A percentile compares a stretch with the other conserved stretches of the same genome.
Conservation (phyloP, 2,797 vertebrate genomes). For the Atherinosoma microstoma region DNA sequence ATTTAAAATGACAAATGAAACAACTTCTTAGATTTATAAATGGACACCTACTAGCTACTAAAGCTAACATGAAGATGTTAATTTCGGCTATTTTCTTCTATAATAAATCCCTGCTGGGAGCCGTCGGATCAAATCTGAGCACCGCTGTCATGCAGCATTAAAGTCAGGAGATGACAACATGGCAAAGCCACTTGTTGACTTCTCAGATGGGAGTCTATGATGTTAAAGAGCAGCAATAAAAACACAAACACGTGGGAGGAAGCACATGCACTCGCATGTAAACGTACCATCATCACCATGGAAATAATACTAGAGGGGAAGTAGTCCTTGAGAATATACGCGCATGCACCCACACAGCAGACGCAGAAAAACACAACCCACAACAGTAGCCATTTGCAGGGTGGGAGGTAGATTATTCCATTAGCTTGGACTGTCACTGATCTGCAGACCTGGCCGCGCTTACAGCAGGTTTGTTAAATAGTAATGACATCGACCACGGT, state of each 20-base stretch:
- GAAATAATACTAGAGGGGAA: slow-evolving; percentile 34
- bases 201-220: slow-evolving; percentile 10
- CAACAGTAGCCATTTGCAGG: slow-evolving; percentile 50
- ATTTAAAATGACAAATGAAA: background rate
- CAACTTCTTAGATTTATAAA: background rate
- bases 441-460: slow-evolving; percentile 43
- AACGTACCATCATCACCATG: slow-evolving; percentile 31
- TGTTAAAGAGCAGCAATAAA: slow-evolving; percentile 22
- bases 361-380: slow-evolving; percentile 28
- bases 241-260: slow-evolving; percentile 31
- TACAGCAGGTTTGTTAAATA: slow-evolving; percentile 67
- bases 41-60: slow-evolving; percentile 8
- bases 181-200: slow-evolving; percentile 44
- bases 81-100: slow-evolving; percentile 22
- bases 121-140: slow-evolving; percentile 37
- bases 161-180: slow-evolving; percentile 35
- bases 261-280: slow-evolving; percentile 1
- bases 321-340: slow-evolving; percentile 46
- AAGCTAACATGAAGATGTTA: slow-evolving; percentile 38
- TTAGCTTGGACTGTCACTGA: slow-evolving; percentile 65
- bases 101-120: slow-evolving; percentile 40
- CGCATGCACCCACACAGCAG: slow-evolving; percentile 49
- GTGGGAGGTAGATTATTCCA: slow-evolving; percentile 62
- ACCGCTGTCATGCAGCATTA: background rate
- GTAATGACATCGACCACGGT: slow-evolving; percentile 58